Evolutionary conservation across 2,888 invertebrate genomes (phyloP).

Genomic region (Heteropelma amictum): DNA sequence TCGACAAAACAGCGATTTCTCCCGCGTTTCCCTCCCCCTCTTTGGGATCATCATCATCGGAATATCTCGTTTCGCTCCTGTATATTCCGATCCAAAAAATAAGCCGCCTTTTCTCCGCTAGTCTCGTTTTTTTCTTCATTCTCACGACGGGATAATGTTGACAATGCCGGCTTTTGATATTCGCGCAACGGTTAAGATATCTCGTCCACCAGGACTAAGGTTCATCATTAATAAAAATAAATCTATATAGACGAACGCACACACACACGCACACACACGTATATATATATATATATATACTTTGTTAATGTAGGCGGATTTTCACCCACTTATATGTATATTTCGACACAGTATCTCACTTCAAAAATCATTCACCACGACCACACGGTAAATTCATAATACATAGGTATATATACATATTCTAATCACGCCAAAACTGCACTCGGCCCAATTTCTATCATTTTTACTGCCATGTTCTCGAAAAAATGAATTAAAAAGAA

Average conservation of each 20-base stretch:
- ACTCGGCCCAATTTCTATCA: too few species aligned
- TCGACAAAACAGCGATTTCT: slow-evolving; percentile 74
- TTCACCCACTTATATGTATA: slow-evolving; percentile 26
- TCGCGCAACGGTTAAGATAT: slow-evolving; percentile 71
- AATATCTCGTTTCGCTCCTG: slow-evolving; percentile 35
- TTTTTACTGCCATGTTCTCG: too few species aligned
- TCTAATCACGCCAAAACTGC: neutral
- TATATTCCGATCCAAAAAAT: neutral
- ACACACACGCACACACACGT: too few species aligned
- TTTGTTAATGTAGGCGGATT: slow-evolving; percentile 29
- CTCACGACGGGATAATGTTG: neutral
- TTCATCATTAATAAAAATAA: slow-evolving; percentile 52
- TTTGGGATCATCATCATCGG: slow-evolving; percentile 45
- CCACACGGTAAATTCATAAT: slow-evolving; percentile 21
- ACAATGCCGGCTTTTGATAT: slow-evolving; percentile 75
- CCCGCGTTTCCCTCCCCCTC: slow-evolving; percentile 64
- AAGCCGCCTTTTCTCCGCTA: slow-evolving; percentile 56
- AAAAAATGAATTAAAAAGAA: too few species aligned
- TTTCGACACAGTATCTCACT: slow-evolving; percentile 46
- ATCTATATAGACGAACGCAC: neutral
- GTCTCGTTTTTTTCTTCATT: slow-evolving; percentile 2
- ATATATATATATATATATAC: neutral
- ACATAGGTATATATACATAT: neutral
- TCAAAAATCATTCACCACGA: slow-evolving; percentile 41
- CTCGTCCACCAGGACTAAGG: slow-evolving; percentile 66